These are phyloP conservation scores for Noctuana brunneofusca DNA, from an alignment of 2,888 invertebrate species.

Conservation along the genomic window DNA sequence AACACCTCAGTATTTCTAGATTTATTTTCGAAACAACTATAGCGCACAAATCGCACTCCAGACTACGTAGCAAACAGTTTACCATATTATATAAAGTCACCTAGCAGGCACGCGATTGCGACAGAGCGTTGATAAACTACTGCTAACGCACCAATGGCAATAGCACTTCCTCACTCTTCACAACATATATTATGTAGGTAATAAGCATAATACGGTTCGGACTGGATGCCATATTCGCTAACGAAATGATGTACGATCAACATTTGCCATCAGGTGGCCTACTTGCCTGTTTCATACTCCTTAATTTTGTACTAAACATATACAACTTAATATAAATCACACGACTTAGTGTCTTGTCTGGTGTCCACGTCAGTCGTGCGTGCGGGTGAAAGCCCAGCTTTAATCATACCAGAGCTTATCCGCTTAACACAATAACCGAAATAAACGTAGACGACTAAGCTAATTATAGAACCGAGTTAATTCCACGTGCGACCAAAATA, in stretches of 20 bases:
- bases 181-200: no score
- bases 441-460: conserved; percentile 10
- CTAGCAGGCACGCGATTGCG: background rate
- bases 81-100: background rate
- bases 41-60: background rate
- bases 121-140: no score
- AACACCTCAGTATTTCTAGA: conserved; percentile 28
- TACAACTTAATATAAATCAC: background rate
- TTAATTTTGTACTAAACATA: background rate
- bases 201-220: no score
- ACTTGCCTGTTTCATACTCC: background rate
- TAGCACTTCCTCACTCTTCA: no score
- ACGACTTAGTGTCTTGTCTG: background rate
- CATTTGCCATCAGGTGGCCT: background rate
- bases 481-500: conserved; percentile 12
- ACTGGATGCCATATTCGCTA: no score
- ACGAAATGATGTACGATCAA: no score
- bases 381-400: background rate
- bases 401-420: background rate
- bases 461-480: conserved; percentile 11
- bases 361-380: background rate
- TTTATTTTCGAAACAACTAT: background rate
- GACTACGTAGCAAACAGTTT: background rate
- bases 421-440: conserved; percentile 26
- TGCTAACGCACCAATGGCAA: background rate